Percentiles rank a stretch among this genome's conserved stretches.
phyloP scores from a whole-genome alignment of 1,140 invertebrate species.

The Vanessa atalanta region DNA sequence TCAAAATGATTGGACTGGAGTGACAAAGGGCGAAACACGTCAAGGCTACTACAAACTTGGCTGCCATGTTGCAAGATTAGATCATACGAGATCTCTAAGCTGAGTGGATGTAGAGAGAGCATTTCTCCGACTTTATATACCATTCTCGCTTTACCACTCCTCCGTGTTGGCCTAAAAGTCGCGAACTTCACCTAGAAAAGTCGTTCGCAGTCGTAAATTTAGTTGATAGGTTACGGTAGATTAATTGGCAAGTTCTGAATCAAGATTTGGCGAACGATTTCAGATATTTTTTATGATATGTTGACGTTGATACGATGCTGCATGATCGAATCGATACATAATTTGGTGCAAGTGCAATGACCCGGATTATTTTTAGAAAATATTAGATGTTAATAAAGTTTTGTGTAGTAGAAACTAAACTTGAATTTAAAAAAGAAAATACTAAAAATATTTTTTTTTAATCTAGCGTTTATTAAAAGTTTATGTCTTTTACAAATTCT shows the following conservation, averaged over 20 bases:
- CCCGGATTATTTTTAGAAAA: conserved; percentile 18
- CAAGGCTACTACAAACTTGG: conserved; percentile 61
- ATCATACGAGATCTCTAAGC: conserved; percentile 48
- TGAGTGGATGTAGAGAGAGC: conserved; percentile 73
- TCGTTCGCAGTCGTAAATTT: conserved; percentile 61
- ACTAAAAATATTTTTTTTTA: too few species aligned
- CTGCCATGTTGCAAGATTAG: conserved; percentile 52
- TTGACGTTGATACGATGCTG: conserved; percentile 35
- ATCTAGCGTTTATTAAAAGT: too few species aligned
- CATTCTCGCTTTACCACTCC: conserved; percentile 52
- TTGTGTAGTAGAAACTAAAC: too few species aligned
- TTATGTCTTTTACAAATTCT: too few species aligned
- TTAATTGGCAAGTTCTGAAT: conserved; percentile 52
- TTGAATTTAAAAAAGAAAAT: too few species aligned
- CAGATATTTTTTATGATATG: conserved; percentile 35
- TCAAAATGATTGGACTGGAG: conserved; percentile 57
- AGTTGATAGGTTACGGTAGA: conserved; percentile 63
- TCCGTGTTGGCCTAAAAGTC: conserved; percentile 52
- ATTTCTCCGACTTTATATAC: conserved; percentile 78
- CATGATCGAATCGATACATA: conserved; percentile 24
- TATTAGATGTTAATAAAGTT: too few species aligned
- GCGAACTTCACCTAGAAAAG: conserved; percentile 69
- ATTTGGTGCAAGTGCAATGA: conserved; percentile 43
- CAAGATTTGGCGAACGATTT: conserved; percentile 50
- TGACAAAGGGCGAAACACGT: conserved; percentile 59